phyloP scores from a whole-genome alignment of 2,888 invertebrate species.

The Apamea monoglypha region DNA sequence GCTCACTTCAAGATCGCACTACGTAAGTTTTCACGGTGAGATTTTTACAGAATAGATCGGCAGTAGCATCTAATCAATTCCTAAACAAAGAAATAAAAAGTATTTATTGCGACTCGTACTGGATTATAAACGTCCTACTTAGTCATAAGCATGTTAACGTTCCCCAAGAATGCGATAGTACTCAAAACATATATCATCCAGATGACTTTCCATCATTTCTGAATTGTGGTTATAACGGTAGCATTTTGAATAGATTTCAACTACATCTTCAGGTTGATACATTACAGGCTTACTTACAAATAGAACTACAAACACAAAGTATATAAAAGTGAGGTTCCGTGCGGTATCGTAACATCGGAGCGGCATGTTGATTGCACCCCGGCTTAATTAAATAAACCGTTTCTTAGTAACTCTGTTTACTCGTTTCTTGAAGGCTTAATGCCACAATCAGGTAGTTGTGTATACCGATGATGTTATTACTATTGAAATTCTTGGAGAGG shows the following conservation, averaged over 20 bases:
- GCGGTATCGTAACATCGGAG: constrained; percentile 66
- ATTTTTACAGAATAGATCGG: background rate
- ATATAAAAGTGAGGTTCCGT: constrained; percentile 46
- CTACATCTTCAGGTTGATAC: background rate
- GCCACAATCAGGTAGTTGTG: constrained; percentile 45
- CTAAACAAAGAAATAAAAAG: no score
- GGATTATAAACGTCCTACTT: no score
- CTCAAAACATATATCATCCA: background rate
- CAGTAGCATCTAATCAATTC: background rate
- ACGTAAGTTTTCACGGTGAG: background rate
- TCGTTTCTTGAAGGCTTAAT: constrained; percentile 53
- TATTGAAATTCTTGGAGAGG: background rate
- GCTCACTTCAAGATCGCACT: background rate
- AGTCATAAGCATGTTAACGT: background rate
- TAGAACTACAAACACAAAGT: constrained; percentile 29
- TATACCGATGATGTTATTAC: constrained; percentile 53
- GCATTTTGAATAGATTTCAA: background rate
- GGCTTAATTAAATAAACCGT: constrained; percentile 87
- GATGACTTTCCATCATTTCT: background rate
- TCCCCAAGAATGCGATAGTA: background rate
- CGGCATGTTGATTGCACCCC: constrained; percentile 81
- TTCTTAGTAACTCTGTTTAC: constrained; percentile 74
- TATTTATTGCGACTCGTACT: no score
- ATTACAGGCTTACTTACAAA: constrained; percentile 6
- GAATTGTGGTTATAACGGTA: background rate